Evolutionary conservation across 2,888 invertebrate species (phyloP), one percentile per base, ranked within the genome.

Genomic region (Oxyteleia sp.): DNA sequence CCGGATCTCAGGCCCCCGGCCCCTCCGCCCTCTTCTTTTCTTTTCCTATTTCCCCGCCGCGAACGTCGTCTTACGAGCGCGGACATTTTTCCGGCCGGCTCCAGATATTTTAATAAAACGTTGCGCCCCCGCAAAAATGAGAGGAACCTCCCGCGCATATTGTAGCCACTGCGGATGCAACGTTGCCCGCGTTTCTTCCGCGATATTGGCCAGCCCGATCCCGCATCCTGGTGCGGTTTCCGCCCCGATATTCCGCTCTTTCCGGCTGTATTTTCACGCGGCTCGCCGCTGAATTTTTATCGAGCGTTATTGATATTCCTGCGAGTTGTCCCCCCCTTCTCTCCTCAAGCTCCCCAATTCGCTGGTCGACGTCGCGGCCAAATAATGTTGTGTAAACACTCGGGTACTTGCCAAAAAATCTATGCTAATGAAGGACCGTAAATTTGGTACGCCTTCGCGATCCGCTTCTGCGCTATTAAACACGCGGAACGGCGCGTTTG

Each of bases 81-180:
- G 47, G 51, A 68, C 68, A 74, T 74, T 81, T 74, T 47, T 57
- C 43, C 75, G 51, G 3, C 49, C 35, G 47, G 23, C 45, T 51
- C 43, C 53, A 32, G 61, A 74, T 74, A 79, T 82, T 82, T 72
- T 75, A 75, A 64, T 75, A 71, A 69, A 75, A 82, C 64, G 38
- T 18, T 53, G 11, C 38, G 13, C 15, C 35, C n/a, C 29, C 59
- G 66, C 57, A 59, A 51, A 68, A 68, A 41, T 41, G 43, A 45
- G 38, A 23, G 11, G 32, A 63, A 51, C 41, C 35, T 35, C n/a
- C 57, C 18, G 47, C 71, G 43, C 71, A 55, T 35, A 55, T 69
- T 41, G 68, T 47, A 74, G 35, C 55, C 45, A 32, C 38, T 15
- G 51, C 51, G 49, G 11, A 66, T 26, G 53, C 38, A 41, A 29